Evolutionary conservation across 2,888 invertebrate species (phyloP), one percentile per base, ranked within the genome.

Genomic region (Matsumyia berberina): DNA sequence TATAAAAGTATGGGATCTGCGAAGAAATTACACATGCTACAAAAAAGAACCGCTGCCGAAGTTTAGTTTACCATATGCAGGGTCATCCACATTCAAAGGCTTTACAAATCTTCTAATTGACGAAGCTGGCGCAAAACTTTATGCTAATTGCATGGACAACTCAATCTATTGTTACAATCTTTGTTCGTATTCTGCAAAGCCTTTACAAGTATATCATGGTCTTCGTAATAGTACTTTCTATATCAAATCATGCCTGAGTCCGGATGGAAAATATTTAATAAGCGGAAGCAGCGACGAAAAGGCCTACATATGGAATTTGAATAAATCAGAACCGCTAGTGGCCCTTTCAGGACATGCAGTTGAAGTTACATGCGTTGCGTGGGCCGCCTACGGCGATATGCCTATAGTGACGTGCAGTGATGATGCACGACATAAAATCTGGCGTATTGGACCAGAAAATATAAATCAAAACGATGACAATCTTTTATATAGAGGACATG

Each of bases 201-300:
- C 97, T 0, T 91, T 95, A 76, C 94, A 93, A 88, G 91, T 93
- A 57, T 95, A 95, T 89, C 91, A 92, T 11, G 98, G 98, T 0
- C 95, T 97, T 90, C 94, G 95, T 88, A 96, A 95, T 90, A 93
- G 94, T 69, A 95, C 96, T 0, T 97, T 96, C 92, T 98, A 96
- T 91, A 95, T 98, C 37, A 97, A 97, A 91, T 94, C 96, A 0
- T 94, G 95, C 83, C 92, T 98, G 33, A 97, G 96, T 89, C 94
- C 95, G 0, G 97, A 97, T 91, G 95, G 96, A 4, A 92, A 93
- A 85, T 98, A 96, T 91, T 92, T 98, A 29, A 93, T 97, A 0
- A 97, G 97, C 90, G 98, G 98, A n/a, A 97, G 97, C 87, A 96
- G 96, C 88, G 97, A 97, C 91, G 95, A 95, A 87, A 93, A 94